These are phyloP conservation scores for Gobius niger DNA, from an alignment of 2,113 vertebrate species.

Conservation along the genomic window DNA sequence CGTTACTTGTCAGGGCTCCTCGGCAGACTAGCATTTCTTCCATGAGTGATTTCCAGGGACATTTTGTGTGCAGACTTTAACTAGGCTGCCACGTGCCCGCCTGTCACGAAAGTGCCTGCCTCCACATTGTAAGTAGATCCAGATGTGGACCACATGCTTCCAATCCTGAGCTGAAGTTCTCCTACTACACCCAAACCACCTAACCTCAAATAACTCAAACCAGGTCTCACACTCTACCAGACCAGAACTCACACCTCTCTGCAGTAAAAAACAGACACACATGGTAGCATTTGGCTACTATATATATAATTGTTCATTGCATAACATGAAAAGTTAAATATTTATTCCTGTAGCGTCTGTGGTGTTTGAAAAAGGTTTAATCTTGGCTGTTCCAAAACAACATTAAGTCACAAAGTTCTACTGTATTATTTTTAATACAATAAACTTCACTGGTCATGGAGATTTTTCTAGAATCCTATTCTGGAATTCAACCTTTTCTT, in stretches of 20 bases:
- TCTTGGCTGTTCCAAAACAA: not conserved
- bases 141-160: slow-evolving; percentile 74
- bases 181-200: slow-evolving; percentile 53
- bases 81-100: slow-evolving; percentile 70
- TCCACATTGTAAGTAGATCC: slow-evolving; percentile 66
- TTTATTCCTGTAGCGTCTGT: not conserved
- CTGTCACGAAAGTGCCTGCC: slow-evolving; percentile 64
- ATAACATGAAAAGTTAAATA: not conserved
- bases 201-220: slow-evolving; percentile 50
- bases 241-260: slow-evolving; percentile 40
- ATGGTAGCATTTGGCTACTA: not conserved
- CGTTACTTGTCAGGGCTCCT: slow-evolving; percentile 46
- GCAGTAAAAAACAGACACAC: slow-evolving; percentile 18
- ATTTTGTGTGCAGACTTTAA: slow-evolving; percentile 55
- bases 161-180: slow-evolving; percentile 54
- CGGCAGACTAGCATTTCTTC: slow-evolving; percentile 48
- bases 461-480: not conserved
- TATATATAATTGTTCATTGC: not conserved
- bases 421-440: not conserved
- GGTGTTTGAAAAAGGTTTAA: no score
- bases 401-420: no score
- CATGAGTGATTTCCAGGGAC: slow-evolving; percentile 53
- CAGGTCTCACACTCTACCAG: slow-evolving; percentile 80
- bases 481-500: not conserved
- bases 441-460: not conserved